A percentile compares a stretch with the other conserved stretches of the same genome.
These are phyloP conservation scores for Rattus norvegicus DNA, from an alignment of 2,113 vertebrate genomes.

Conservation along the genomic window DNA sequence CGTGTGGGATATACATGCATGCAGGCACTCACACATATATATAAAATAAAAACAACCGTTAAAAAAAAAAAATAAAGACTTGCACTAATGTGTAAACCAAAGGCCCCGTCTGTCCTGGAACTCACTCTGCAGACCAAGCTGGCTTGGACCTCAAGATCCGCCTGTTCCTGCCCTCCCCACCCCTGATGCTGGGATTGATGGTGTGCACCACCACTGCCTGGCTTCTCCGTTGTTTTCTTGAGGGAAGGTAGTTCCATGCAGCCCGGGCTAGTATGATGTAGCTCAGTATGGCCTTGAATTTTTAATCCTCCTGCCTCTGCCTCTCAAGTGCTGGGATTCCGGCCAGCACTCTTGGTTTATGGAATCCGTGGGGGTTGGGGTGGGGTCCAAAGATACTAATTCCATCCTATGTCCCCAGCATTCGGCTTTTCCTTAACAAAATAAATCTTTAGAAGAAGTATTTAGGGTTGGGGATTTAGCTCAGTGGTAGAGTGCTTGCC, in stretches of 20 bases:
- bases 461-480: too few species aligned
- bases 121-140: background rate
- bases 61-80: background rate
- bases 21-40: background rate
- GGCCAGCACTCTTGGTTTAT: background rate
- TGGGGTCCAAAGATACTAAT: background rate
- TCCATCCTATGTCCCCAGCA: background rate
- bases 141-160: too few species aligned
- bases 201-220: background rate
- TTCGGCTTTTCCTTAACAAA: background rate
- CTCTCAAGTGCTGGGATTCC: too few species aligned
- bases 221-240: background rate
- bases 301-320: background rate
- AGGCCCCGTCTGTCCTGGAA: background rate
- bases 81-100: background rate
- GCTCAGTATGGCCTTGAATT: background rate
- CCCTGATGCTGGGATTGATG: background rate
- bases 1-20: background rate
- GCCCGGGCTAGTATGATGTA: background rate
- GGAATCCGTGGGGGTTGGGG: too few species aligned
- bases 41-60: background rate
- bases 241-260: background rate
- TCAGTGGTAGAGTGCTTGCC: too few species aligned
- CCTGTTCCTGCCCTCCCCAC: too few species aligned
- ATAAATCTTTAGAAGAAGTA: background rate